Evolutionary conservation across 2,113 vertebrate genomes (phyloP).

Genomic region (Athene cunicularia): DNA sequence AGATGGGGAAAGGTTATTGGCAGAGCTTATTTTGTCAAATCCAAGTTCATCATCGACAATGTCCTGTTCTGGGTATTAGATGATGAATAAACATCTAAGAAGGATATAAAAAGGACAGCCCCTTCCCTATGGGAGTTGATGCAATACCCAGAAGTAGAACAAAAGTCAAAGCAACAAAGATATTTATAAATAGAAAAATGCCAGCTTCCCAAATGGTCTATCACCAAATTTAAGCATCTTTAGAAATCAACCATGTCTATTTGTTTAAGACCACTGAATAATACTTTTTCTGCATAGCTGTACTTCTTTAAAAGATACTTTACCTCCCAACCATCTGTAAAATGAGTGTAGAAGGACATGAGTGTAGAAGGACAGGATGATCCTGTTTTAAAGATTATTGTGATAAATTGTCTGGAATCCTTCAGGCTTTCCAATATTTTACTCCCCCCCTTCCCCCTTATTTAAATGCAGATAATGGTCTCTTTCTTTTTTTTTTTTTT

Average conservation of each 20-base stretch:
- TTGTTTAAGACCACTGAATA: neutral
- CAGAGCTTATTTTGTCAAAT: neutral
- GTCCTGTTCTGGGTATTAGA: neutral
- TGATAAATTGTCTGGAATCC: neutral
- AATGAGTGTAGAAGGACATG: neutral
- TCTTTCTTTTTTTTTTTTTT: neutral
- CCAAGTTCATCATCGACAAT: neutral
- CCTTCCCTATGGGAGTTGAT: neutral
- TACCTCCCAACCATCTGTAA: neutral
- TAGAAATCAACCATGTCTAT: neutral
- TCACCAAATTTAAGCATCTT: neutral
- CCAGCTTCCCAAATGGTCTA: neutral
- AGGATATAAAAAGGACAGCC: neutral
- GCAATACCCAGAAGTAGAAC: neutral
- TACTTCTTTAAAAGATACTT: neutral
- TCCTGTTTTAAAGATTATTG: neutral
- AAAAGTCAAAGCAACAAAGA: conserved; percentile 21
- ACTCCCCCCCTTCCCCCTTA: neutral
- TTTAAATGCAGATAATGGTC: neutral
- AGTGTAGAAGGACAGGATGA: neutral
- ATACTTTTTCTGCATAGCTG: neutral
- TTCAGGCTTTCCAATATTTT: neutral
- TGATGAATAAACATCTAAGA: conserved; percentile 18
- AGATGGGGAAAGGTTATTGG: neutral
- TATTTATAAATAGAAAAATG: conserved; percentile 18